phyloP scores from a whole-genome alignment of 2,797 vertebrate species.

The Anguilla megastoma region DNA sequence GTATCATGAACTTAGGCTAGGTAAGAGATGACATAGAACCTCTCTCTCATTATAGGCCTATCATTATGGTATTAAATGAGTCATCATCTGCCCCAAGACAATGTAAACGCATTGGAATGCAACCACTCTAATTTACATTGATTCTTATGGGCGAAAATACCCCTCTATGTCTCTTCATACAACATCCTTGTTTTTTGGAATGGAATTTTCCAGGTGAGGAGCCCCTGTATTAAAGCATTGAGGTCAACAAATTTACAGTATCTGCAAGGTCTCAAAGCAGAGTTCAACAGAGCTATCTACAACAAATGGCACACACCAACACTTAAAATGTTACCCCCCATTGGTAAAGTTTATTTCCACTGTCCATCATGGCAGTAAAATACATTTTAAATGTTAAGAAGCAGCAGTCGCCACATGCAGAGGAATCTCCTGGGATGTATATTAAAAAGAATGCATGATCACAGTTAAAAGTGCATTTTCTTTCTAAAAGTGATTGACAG shows the following conservation, averaged over 20 bases:
- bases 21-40: too few species aligned
- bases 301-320: neutral
- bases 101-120: too few species aligned
- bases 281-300: conserved; percentile 11
- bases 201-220: too few species aligned
- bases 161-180: too few species aligned
- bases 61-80: too few species aligned
- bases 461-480: conserved; percentile 24
- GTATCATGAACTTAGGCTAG: too few species aligned
- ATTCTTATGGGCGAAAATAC: too few species aligned
- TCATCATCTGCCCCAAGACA: too few species aligned
- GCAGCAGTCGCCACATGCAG: conserved; percentile 95
- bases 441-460: conserved; percentile 32
- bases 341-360: conserved; percentile 87
- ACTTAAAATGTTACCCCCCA: conserved; percentile 37
- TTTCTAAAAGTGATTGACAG: conserved; percentile 30
- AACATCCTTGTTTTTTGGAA: too few species aligned
- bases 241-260: neutral
- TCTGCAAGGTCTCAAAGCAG: neutral
- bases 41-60: too few species aligned
- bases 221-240: neutral
- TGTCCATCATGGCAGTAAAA: conserved; percentile 89
- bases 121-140: too few species aligned
- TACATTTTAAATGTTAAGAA: conserved; percentile 88
- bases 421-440: conserved; percentile 71